These are phyloP conservation scores for Tetragonula carbonaria DNA, from an alignment of 2,888 invertebrate genomes.

Conservation along the genomic window DNA sequence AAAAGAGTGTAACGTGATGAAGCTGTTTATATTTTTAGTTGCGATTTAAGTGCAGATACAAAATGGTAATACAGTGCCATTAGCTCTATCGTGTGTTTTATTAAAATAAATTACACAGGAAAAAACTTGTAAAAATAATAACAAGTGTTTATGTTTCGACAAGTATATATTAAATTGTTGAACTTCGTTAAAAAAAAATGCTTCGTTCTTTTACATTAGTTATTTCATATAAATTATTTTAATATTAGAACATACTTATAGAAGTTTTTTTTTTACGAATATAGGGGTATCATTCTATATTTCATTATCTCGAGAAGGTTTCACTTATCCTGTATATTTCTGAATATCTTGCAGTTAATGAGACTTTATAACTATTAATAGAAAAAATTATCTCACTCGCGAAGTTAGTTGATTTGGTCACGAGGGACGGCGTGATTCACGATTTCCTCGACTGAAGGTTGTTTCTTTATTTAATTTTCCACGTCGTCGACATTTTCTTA, in stretches of 20 bases:
- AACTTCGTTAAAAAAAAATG: no score
- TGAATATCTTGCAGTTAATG: neutral
- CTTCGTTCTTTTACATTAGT: no score
- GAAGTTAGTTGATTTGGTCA: neutral
- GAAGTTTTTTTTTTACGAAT: no score
- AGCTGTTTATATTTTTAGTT: no score
- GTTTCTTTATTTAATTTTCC: neutral
- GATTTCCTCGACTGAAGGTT: neutral
- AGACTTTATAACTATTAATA: neutral
- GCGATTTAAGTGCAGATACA: no score
- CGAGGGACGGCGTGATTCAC: neutral
- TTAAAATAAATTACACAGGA: no score
- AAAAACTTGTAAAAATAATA: no score
- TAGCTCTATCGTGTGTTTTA: no score
- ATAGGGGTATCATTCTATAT: neutral
- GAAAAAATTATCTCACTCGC: neutral
- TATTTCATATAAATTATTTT: no score
- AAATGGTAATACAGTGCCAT: neutral
- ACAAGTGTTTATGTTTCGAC: no score
- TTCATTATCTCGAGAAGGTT: neutral
- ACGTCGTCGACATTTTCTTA: neutral
- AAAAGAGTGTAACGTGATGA: neutral
- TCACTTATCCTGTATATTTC: neutral
- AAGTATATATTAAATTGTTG: no score
- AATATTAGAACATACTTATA: no score